Base-by-base conservation (phyloP, 2,888 invertebrate species). In the Liopterus haemorrhoidalis region DNA sequence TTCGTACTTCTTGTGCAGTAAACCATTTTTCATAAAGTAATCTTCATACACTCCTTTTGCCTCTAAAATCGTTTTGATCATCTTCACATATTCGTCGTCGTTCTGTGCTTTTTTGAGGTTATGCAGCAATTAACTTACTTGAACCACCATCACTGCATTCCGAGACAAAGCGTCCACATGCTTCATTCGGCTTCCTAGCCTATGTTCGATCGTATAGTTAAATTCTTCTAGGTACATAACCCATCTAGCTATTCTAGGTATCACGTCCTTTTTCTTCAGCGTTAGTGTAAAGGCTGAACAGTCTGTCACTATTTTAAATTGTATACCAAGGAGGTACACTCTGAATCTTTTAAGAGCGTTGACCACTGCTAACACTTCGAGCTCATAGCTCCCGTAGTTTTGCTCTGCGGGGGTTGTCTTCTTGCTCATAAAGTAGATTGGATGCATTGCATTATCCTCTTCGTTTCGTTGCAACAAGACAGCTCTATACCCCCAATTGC, bases 181-280 rank as follows among this genome's bases (percentile, higher is more conserved):
- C 24, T 25, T 32, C 52, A 51, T 52, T 14, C 38, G 21, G 18
- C 24, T 22, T 4, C 42, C 48, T 16, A 46, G 30, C 19, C 46
- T 20, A 45, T 51, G 49, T 28, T 51, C 48, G 22, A 51, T 46
- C n/a, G 16, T 37, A 30, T 43, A 52, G 27, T 47, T 31, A 12
- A 41, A 54, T 9, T 54, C 51, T 27, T 46, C 37, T 5, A 53
- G 18, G 19, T 48, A 18, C 21, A 49, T 24, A 2, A 40, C 48
- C 46, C 48, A 50, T 32, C 46, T 38, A 9, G 49, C 48, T n/a
- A 52, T 36, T n/a, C n/a, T n/a, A n/a, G n/a, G n/a, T n/a, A n/a
- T n/a, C 2, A 25, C n/a, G 11, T 25, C 25, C 11, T 25, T 25
- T 11, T 25, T 25, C 2, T 25, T 25, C 3, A 25, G 9, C 2